Conservation (phyloP, 2,113 vertebrate species). For the Tupaia chinensis region DNA sequence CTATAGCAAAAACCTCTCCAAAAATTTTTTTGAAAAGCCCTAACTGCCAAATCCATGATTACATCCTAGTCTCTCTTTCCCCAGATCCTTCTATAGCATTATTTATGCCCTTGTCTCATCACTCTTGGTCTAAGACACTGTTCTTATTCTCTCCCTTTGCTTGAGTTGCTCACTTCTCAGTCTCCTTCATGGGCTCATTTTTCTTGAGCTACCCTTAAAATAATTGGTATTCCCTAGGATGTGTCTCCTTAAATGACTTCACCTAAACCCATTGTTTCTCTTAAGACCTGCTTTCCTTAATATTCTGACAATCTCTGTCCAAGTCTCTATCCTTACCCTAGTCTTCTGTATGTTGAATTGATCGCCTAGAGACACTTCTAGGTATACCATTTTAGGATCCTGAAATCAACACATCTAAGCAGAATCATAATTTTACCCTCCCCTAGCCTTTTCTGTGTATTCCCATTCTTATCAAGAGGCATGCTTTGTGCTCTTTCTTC, state of each 20-base stretch:
- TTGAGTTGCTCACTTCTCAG: constrained; percentile 3
- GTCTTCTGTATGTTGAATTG: neutral
- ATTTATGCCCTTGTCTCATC: neutral
- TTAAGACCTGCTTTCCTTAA: constrained; percentile 24
- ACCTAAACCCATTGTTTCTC: constrained; percentile 42
- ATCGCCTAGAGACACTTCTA: neutral
- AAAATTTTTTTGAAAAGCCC: neutral
- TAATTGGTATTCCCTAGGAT: neutral
- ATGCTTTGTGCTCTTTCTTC: constrained; percentile 7
- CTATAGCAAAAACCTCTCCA: too few species aligned
- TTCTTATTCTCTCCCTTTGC: constrained; percentile 1
- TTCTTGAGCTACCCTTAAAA: constrained; percentile 43
- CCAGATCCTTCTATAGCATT: constrained; percentile 1
- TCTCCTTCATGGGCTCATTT: neutral
- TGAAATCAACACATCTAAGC: constrained; percentile 28
- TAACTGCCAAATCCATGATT: neutral
- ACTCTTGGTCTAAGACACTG: neutral
- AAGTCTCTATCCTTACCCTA: neutral
- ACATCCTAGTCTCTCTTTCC: neutral
- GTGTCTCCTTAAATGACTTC: neutral
- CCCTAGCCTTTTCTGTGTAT: neutral
- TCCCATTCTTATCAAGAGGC: constrained; percentile 44
- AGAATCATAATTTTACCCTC: constrained; percentile 33
- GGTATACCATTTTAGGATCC: neutral
- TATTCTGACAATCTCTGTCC: neutral